Evolutionary conservation across 2,113 vertebrate genomes (phyloP).

Genomic region (Ariopsis seemanni): DNA sequence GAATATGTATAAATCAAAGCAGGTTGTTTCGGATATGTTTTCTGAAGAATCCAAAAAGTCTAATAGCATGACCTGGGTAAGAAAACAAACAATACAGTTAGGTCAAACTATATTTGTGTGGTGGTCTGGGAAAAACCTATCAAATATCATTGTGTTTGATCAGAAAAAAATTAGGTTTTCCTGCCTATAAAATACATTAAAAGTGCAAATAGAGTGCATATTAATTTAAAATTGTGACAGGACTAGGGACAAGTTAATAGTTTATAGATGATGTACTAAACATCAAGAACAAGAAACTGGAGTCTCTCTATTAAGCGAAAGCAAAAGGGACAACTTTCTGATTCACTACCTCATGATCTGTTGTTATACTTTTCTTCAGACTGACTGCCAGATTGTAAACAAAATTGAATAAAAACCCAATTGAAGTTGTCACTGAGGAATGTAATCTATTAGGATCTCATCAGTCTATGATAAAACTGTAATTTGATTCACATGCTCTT

Average conservation of each 20-base stretch:
- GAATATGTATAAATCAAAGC: neutral
- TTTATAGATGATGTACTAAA: neutral
- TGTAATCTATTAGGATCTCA: conserved; percentile 10
- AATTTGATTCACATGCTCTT: conserved; percentile 19
- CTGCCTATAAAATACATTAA: neutral
- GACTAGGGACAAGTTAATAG: neutral
- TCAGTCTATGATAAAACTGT: conserved; percentile 28
- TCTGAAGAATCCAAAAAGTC: neutral
- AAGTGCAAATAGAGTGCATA: too few species aligned
- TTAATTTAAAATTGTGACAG: neutral
- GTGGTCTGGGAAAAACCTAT: neutral
- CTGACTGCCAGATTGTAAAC: neutral
- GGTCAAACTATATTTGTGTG: neutral
- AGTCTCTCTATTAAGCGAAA: neutral
- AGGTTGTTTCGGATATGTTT: neutral
- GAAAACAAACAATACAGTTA: neutral
- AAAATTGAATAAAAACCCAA: neutral
- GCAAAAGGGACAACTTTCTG: neutral
- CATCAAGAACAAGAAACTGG: neutral
- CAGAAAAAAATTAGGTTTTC: neutral
- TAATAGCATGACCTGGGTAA: neutral
- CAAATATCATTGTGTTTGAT: neutral
- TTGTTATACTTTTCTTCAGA: neutral
- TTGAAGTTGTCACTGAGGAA: conserved; percentile 27
- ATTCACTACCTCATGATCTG: neutral